These are phyloP conservation scores for Callocephalon fimbriatum DNA, from an alignment of 2,113 vertebrate species.

Conservation along the genomic window DNA sequence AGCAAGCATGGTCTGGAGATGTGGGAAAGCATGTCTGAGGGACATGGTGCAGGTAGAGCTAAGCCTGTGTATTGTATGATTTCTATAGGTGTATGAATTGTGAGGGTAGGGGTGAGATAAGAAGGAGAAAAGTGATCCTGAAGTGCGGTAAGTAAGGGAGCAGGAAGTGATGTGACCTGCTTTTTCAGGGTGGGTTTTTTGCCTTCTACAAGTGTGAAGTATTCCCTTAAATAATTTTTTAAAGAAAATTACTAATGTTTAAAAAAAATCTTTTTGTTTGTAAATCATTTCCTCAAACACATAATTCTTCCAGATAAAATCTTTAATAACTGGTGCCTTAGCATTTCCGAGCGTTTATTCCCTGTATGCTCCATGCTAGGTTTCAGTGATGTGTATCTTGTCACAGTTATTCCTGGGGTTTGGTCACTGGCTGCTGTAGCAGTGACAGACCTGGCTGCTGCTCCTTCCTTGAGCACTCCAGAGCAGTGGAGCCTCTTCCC, in stretches of 20 bases:
- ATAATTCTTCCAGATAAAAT: neutral
- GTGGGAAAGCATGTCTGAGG: accelerated
- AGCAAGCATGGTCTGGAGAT: accelerated
- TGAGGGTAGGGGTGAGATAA: neutral
- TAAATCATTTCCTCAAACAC: neutral
- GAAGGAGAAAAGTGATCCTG: neutral
- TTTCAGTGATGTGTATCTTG: neutral
- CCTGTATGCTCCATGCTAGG: neutral
- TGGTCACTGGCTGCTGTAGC: neutral
- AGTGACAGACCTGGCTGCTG: neutral
- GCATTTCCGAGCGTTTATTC: neutral
- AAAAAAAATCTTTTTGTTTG: too few species aligned
- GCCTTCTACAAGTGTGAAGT: neutral
- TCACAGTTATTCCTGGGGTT: neutral
- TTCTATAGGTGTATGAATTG: neutral
- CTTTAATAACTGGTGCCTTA: neutral
- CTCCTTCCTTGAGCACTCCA: neutral
- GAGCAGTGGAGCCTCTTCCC: neutral
- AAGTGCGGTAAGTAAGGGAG: neutral
- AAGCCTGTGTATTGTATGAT: accelerated
- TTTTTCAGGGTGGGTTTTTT: neutral
- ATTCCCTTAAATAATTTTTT: neutral
- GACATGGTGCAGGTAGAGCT: neutral
- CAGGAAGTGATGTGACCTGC: neutral
- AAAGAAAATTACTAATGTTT: neutral